Evolutionary conservation across 2,888 invertebrate genomes (phyloP).

Genomic region (Lasioglossum oenotherae): DNA sequence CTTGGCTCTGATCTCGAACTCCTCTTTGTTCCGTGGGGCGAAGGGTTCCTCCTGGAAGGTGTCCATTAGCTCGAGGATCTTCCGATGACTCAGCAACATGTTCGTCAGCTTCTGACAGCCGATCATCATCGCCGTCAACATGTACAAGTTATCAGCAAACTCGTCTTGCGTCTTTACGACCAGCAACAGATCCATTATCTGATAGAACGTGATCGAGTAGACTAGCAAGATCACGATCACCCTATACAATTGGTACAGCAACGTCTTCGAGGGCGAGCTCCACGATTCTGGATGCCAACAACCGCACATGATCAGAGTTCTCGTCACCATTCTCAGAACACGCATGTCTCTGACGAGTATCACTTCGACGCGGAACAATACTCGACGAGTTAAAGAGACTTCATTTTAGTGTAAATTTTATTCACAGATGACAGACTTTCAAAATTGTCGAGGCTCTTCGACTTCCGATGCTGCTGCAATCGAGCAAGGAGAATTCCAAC

Average conservation of each 20-base stretch:
- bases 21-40: constrained; percentile 22
- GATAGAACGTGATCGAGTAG: constrained; percentile 40
- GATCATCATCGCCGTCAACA: constrained; percentile 52
- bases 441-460: too few relatives aligned
- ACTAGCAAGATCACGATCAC: constrained; percentile 36
- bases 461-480: too few relatives aligned
- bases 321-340: constrained; percentile 39
- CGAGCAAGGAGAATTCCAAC: too few relatives aligned
- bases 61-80: constrained; percentile 21
- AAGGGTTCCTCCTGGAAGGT: constrained; percentile 39
- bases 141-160: constrained; percentile 64
- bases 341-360: constrained; percentile 20
- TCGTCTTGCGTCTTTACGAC: constrained; percentile 48
- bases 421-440: not conserved
- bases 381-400: not conserved
- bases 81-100: constrained; percentile 43
- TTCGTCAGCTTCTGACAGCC: constrained; percentile 59
- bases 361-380: not conserved
- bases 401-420: not conserved
- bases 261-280: constrained; percentile 43
- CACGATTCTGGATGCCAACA: constrained; percentile 66
- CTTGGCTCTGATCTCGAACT: constrained; percentile 30
- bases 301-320: constrained; percentile 47
- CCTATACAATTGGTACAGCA: constrained; percentile 56
- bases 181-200: constrained; percentile 60